phyloP scores from a whole-genome alignment of 1,140 invertebrate genomes.

The Lithobius niger region DNA sequence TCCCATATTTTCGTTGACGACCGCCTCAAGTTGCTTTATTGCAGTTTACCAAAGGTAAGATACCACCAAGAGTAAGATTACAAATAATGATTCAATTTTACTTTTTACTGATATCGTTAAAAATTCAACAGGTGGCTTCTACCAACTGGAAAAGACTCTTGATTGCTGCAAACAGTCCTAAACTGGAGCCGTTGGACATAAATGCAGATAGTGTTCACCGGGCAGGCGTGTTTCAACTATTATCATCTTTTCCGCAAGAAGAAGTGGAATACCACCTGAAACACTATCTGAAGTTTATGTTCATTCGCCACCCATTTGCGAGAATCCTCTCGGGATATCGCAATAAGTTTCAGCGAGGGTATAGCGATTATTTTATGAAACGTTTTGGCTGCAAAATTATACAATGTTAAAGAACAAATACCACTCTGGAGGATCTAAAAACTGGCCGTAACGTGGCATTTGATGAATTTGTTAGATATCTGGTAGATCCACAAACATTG shows the following conservation, averaged over 20 bases:
- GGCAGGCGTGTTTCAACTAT: conserved; percentile 38
- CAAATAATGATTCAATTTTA: too few species aligned
- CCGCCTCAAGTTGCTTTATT: conserved; percentile 67
- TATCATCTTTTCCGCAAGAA: conserved; percentile 40
- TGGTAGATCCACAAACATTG: conserved; percentile 46
- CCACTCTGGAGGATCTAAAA: conserved; percentile 51
- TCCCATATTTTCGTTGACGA: conserved; percentile 54
- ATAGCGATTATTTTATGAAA: conserved; percentile 52
- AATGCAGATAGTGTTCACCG: conserved; percentile 58
- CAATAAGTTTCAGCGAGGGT: conserved; percentile 68
- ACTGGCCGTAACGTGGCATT: conserved; percentile 75
- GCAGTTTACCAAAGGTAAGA: conserved; percentile 78
- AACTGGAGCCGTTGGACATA: conserved; percentile 53
- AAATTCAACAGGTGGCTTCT: conserved; percentile 93
- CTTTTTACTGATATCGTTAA: too few species aligned
- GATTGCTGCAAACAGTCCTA: conserved; percentile 60
- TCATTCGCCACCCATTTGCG: conserved; percentile 84
- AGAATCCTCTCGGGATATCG: conserved; percentile 74
- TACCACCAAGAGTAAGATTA: too few species aligned
- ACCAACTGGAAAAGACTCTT: conserved; percentile 88
- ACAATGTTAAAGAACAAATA: conserved; percentile 53
- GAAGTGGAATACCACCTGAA: conserved; percentile 45
- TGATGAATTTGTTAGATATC: conserved; percentile 67
- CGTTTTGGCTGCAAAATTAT: conserved; percentile 68
- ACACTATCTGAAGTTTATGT: conserved; percentile 64